Evolutionary conservation across 2,797 vertebrate species (phyloP), one percentile per base, ranked within the genome.

Genomic region (Semaprochilodus insignis): DNA sequence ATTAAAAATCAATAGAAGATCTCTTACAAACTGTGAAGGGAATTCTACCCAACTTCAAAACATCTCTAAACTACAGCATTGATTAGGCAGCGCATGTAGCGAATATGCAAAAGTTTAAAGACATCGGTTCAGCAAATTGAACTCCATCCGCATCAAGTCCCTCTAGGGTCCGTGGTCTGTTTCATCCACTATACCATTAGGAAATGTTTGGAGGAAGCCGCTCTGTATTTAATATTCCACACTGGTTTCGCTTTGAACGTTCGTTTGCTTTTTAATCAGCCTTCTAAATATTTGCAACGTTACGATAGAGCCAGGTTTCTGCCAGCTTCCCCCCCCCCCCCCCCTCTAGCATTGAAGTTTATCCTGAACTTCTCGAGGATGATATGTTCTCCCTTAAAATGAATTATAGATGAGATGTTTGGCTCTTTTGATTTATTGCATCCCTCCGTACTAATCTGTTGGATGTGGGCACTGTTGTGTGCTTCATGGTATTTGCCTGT

Each of bases 371-470:
- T 84, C 75, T 79, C 54, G 69, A 83, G 78, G 62, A 67, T 73
- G 74, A 82, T 84, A 77, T 76, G 78, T 74, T 86, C 81, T 72
- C 72, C 80, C 80, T 84, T 75, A 67, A 74, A 84, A 84, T 88
- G 82, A 86, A 88, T 88, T 79, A 86, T 86, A 86, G 74, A 88
- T 88, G 44, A 86, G 80, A 44, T 81, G 84, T 85, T 88, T 86
- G 77, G 80, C 83, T 84, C 77, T 86, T 84, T 78, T 84, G 80
- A 81, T 83, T 81, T 88, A 70, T 77, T 71, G 65, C 74, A 60
- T 6, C 48, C 40, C 59, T 86, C 82, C 54, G 40, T 77, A 72
- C 82, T 85, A 84, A 84, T 85, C 76, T 88, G 54, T 66, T 82
- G 63, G 67, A 82, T 81, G 77, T 66, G 76, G 69, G 52, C 63